Evolutionary conservation across 2,888 invertebrate species (phyloP), one percentile per base, ranked within the genome.

Genomic region (Chelonus formosanus): DNA sequence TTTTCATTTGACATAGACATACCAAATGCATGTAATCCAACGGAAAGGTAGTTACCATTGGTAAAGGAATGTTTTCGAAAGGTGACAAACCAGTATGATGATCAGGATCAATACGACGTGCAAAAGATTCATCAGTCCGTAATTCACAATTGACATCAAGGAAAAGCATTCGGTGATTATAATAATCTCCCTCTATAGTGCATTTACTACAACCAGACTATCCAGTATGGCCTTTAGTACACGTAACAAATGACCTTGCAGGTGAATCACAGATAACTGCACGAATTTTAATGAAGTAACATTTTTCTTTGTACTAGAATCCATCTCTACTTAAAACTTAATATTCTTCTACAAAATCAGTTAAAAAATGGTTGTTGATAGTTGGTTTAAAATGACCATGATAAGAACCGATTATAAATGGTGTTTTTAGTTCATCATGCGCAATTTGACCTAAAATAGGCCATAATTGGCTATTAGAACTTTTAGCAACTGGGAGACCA

Each of bases 401-500:
- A 34, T 57, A 63, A 5, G 10, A 5, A 6, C 63, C 57, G 7
- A 63, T 40, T 10, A 63, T 57, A 43, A 52, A 63, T 3, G 50
- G 56, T n/a, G n/a, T n/a, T n/a, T n/a, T n/a, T n/a, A n/a, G n/a
- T n/a, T n/a, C n/a, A n/a, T 3, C 31, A 7, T 10, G 31, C 6
- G 57, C 10, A 43, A 63, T 50, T 57, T 57, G 20, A 5, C 8
- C 57, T 5, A 63, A n/a, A 10, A 63, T 57, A 3, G 63, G 74
- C 66, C 67, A 73, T 43, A 73, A 69, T 52, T 68, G 68, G 32
- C 65, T 62, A 8, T 63, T 67, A 7, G 60, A 60, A 35, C 70
- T 70, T 65, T 70, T 71, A 20, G 59, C 58, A 32, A 73, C 43
- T 3, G 72, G 72, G 6, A 73, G 50, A 48, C 73, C 72, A 72